Base-by-base conservation (phyloP, 53 echinoderm and acorn worm species). In the Pentamera pediparva region DNA sequence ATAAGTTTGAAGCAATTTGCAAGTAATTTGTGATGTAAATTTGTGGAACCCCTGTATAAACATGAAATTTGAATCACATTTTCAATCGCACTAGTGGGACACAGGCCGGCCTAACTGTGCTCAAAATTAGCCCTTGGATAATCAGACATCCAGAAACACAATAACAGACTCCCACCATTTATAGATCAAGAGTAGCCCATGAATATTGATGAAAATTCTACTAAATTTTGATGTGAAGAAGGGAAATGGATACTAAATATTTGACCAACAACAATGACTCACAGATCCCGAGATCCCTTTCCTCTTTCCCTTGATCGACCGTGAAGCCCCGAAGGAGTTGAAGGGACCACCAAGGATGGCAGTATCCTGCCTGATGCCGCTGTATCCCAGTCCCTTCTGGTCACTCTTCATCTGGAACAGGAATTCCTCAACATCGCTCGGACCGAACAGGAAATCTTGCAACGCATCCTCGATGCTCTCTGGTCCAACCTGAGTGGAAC, bases 301-400 rank as follows among this genome's bases (percentile, higher is more conserved):
- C 39, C 76, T 75, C 2, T 89, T 76, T 36, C 75, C 70, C 45
- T 43, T 67, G n/a, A 53, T 4, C 0, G 52, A 25, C n/a, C 32
- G 70, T 24, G 83, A 70, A 25, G 78, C 76, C 0, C 74, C 85
- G 56, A 94, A 90, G 9, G 87, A 70, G 21, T 87, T 71, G 17
- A 87, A 62, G 59, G 84, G 82, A 27, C 89, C 86, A 12, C 90
- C 87, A 36, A 94, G 82, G 22, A 90, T 69, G 6, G 95, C 79
- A 36, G 75, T 74, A 32, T 84, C 70, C 2, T 84, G 75, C 47
- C 85, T 89, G 61, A 94, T 73, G 0, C 95, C 95, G 27, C 60
- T 78, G 74, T 94, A 94, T 0, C 95, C 95, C 19, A 94, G 84
- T 36, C 95, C 95, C 37, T 90, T 90, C 21, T 58, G 39, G 61